Base-by-base conservation (phyloP, 2,797 vertebrate species). In the Betta splendens region DNA sequence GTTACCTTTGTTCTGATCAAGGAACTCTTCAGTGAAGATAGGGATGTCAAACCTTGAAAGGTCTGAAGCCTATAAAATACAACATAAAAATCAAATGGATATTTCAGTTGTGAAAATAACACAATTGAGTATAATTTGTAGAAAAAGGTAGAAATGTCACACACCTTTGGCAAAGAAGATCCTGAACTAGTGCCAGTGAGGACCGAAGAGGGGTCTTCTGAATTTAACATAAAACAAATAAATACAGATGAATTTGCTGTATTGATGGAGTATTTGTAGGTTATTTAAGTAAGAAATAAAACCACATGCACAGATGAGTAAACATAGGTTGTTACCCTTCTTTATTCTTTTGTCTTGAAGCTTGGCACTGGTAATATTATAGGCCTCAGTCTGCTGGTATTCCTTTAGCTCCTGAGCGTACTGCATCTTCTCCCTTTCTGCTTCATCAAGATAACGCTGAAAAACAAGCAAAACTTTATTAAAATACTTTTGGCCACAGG, bases 1-100 rank as follows among this genome's bases (percentile, higher is more conserved):
- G 53, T 80, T 84, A 99, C 98, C 96, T 94, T 99, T 99, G 79
- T 98, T 99, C 86, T 99, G 98, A 92, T 99, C 97, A 53, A 99
- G 87, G 78, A 99, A 99, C 80, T 99, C 98, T 69, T 99, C 98
- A 0, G 98, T 99, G 89, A 99, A 99, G 77, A 99, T 99, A 7
- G 98, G 97, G 10, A 98, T 94, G 0, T 99, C 96, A 0, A 98
- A 97, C 76, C 93, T 93, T 0, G 93, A 79, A 53, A 93, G 75
- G 26, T 97, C 95, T 0, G 91, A 81, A 13, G 68, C 79, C 95
- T 97, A 60, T 60, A 64, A 37, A 29, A 23, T 8, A 49, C 13
- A 58, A 45, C 1, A 77, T 18, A 69, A 16, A n/a, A 29, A 64
- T 32, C 2, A 38, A 35, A 48, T 29, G 1, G 7, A 59, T 10